A percentile compares a stretch with the other conserved stretches of the same genome.
phyloP scores from a whole-genome alignment of 2,888 invertebrate genomes.

The Apeira syringaria region DNA sequence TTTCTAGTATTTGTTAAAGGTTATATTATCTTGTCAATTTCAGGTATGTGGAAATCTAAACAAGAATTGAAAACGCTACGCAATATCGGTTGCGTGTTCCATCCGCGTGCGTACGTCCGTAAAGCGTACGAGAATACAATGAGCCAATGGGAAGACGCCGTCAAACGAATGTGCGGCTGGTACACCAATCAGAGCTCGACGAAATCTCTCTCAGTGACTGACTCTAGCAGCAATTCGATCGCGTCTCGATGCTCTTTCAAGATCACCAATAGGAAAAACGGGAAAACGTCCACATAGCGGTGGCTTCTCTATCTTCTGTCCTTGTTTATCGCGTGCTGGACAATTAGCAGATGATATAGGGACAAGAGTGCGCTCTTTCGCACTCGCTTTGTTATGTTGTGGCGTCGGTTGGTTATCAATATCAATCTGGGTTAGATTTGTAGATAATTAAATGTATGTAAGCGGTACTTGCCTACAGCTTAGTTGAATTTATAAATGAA shows the following conservation, averaged over 20 bases:
- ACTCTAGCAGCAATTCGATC: constrained; percentile 41
- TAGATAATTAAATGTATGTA: too few species aligned
- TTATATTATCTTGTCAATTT: constrained; percentile 19
- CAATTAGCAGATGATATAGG: constrained; percentile 60
- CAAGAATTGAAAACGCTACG: constrained; percentile 86
- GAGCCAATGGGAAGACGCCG: constrained; percentile 83
- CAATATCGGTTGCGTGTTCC: constrained; percentile 85
- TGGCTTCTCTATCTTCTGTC: constrained; percentile 63
- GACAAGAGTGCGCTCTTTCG: constrained; percentile 24
- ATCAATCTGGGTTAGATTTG: too few species aligned
- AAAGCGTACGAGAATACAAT: constrained; percentile 61
- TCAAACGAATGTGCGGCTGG: constrained; percentile 83
- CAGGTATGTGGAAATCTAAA: constrained; percentile 89
- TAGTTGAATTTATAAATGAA: too few species aligned
- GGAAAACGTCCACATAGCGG: constrained; percentile 59
- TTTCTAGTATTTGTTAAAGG: too few species aligned
- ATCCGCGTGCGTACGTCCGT: constrained; percentile 65
- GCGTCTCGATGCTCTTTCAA: constrained; percentile 54
- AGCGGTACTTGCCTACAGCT: too few species aligned
- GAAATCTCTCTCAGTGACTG: constrained; percentile 38
- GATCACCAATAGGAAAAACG: constrained; percentile 44
- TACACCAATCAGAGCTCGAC: constrained; percentile 50
- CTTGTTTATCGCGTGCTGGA: constrained; percentile 47
- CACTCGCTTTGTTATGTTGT: background rate
- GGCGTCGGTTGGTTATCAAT: background rate